Percentiles rank a stretch among this genome's conserved stretches.
These are phyloP conservation scores for Lagopus leucura DNA, from an alignment of 2,113 vertebrate genomes.

Conservation along the genomic window DNA sequence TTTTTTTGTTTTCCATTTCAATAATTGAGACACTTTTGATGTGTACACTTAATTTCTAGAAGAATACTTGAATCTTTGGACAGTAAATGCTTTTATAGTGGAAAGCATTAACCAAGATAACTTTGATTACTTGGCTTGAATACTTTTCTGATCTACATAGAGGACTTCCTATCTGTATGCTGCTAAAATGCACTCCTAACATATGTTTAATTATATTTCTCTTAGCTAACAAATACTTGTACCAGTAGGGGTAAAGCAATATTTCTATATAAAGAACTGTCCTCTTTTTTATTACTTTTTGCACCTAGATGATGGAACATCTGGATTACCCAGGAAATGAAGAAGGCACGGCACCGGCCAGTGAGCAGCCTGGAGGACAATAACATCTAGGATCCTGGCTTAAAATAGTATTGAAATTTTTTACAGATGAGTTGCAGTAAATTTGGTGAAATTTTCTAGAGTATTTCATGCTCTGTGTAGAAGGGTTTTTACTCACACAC, in stretches of 20 bases:
- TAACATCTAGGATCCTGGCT: slow-evolving; percentile 28
- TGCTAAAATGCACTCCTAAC: slow-evolving; percentile 53
- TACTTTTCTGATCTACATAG: background rate
- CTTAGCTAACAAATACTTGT: slow-evolving; percentile 53
- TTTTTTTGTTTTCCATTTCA: background rate
- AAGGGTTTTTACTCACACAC: slow-evolving; percentile 61
- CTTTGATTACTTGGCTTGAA: slow-evolving; percentile 18
- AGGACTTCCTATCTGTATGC: slow-evolving; percentile 10
- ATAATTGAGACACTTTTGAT: background rate
- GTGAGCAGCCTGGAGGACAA: slow-evolving; percentile 65
- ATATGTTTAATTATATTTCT: slow-evolving; percentile 19
- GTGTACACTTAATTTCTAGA: background rate
- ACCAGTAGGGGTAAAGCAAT: background rate
- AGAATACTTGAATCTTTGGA: background rate
- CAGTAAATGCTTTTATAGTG: background rate
- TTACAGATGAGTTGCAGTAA: slow-evolving; percentile 34
- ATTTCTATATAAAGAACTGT: background rate
- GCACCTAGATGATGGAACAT: slow-evolving; percentile 78
- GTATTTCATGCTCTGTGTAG: slow-evolving; percentile 50
- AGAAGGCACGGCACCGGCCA: slow-evolving; percentile 65
- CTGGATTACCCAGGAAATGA: slow-evolving; percentile 76
- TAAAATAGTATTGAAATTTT: slow-evolving; percentile 48
- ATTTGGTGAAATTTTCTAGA: slow-evolving; percentile 52
- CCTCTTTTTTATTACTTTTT: background rate
- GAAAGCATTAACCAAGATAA: background rate